Conservation (phyloP, 2,797 vertebrate species). For the Acanthornis magna region DNA sequence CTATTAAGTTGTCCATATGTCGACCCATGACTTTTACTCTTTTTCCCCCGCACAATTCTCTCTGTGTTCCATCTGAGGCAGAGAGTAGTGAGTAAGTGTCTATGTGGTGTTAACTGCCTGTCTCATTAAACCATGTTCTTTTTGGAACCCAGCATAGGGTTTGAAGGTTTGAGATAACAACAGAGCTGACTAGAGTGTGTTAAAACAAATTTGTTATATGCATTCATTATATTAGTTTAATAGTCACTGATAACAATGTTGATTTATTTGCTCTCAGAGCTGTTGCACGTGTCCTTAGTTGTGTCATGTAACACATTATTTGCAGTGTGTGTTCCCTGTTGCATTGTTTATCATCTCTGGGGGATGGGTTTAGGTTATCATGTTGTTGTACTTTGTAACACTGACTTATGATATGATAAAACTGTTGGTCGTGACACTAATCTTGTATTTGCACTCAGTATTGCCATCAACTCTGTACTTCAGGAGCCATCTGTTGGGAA, state of each 20-base stretch:
- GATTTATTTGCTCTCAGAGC: background rate
- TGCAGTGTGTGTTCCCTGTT: background rate
- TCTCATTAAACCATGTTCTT: background rate
- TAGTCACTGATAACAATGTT: background rate
- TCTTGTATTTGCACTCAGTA: background rate
- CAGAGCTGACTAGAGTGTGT: background rate
- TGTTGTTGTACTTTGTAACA: background rate
- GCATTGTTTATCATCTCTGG: background rate
- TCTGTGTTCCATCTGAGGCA: background rate
- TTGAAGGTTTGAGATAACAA: background rate
- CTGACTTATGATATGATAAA: background rate
- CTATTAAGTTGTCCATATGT: background rate
- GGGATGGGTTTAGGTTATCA: background rate
- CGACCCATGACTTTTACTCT: background rate
- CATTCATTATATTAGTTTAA: background rate
- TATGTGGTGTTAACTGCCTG: background rate
- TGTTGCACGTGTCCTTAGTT: background rate
- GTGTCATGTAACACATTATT: background rate
- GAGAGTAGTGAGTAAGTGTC: background rate
- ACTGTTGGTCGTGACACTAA: background rate
- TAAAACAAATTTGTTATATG: background rate
- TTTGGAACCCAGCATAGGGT: background rate
- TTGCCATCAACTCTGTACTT: background rate
- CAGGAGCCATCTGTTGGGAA: constrained; percentile 14
- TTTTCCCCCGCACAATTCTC: background rate